A percentile compares a stretch with the other conserved stretches of the same genome.
These are phyloP conservation scores for Elephas maximus DNA, from an alignment of 2,113 vertebrate genomes.

Conservation along the genomic window DNA sequence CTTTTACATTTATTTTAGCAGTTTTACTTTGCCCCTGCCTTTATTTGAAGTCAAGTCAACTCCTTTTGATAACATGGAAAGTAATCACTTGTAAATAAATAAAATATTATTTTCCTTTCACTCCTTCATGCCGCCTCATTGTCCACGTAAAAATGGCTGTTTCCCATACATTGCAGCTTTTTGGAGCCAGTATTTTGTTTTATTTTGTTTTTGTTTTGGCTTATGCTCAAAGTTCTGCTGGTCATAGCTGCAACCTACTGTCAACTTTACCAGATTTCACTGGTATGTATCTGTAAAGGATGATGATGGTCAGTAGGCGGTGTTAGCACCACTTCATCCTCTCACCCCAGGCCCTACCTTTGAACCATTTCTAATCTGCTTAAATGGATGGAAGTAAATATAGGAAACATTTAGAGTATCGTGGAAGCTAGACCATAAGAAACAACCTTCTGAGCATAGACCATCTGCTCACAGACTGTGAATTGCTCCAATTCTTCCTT, in stretches of 20 bases:
- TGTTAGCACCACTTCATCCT: not conserved
- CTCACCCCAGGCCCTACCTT: not conserved
- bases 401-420: not conserved
- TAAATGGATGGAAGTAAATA: not conserved
- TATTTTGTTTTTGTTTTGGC: slow-evolving; percentile 8
- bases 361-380: not conserved
- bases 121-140: not conserved
- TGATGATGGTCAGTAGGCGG: not conserved
- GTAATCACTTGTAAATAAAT: slow-evolving; percentile 47
- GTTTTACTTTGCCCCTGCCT: slow-evolving; percentile 29
- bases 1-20: slow-evolving; percentile 27
- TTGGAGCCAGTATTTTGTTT: not conserved
- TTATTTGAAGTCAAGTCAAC: slow-evolving; percentile 33
- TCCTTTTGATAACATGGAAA: slow-evolving; percentile 32
- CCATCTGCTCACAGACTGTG: slow-evolving; percentile 11
- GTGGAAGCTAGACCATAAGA: not conserved
- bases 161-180: not conserved
- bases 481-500: not conserved
- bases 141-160: not conserved
- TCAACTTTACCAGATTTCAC: not conserved
- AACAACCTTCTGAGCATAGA: not conserved
- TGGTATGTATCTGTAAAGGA: not conserved
- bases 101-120: not conserved
- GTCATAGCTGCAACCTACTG: not conserved
- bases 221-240: not conserved